Conservation (phyloP, 2,113 vertebrate genomes). For the Hylia prasina region DNA sequence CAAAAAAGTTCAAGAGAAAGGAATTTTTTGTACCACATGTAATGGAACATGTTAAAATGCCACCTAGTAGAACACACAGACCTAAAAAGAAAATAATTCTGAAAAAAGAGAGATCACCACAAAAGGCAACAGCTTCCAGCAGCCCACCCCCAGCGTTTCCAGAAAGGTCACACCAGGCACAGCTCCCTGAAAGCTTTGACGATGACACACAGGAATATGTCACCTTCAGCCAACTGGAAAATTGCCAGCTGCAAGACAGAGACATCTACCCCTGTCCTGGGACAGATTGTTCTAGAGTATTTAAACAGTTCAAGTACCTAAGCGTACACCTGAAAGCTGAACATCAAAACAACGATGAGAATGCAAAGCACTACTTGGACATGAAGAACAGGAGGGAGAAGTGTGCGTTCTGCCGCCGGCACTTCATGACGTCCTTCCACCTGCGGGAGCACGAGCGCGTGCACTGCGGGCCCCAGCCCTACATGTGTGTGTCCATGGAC, state of each 20-base stretch:
- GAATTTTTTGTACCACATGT: constrained; percentile 87
- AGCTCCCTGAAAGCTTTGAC: constrained; percentile 73
- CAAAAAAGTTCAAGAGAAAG: constrained; percentile 85
- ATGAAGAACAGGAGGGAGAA: constrained; percentile 93
- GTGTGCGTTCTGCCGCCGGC: constrained; percentile 89
- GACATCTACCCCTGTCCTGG: constrained; percentile 93
- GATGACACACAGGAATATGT: constrained; percentile 81
- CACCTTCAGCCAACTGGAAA: constrained; percentile 85
- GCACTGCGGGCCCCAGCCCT: constrained; percentile 85
- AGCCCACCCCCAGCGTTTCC: constrained; percentile 38
- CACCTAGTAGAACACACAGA: constrained; percentile 65
- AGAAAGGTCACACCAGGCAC: constrained; percentile 52
- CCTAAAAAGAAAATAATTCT: constrained; percentile 74
- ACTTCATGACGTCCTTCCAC: constrained; percentile 91
- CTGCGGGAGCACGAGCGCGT: constrained; percentile 84
- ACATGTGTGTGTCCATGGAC: constrained; percentile 85
- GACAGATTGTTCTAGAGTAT: constrained; percentile 84
- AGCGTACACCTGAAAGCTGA: constrained; percentile 93
- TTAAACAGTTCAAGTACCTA: constrained; percentile 95
- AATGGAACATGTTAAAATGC: constrained; percentile 87
- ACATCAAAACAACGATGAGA: constrained; percentile 86
- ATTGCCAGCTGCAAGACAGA: constrained; percentile 87
- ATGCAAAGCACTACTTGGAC: constrained; percentile 88
- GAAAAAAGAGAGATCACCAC: constrained; percentile 66
- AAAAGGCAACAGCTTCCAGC: constrained; percentile 49